Evolutionary conservation across 2,113 vertebrate species (phyloP).

Genomic region (Oncorhynchus masou): DNA sequence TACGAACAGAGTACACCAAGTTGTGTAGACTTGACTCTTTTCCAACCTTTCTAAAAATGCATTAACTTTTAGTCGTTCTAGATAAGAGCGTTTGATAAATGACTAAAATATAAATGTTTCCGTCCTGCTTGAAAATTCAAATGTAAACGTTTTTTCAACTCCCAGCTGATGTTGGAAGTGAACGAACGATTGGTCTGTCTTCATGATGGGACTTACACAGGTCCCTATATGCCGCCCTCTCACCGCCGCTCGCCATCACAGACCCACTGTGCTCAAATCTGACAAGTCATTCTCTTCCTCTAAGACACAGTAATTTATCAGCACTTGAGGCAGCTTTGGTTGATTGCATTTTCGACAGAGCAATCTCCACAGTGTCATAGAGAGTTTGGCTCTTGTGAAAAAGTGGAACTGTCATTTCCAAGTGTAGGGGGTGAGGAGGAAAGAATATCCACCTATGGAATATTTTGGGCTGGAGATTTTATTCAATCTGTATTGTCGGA

Average conservation of each 20-base stretch:
- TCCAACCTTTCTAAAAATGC: no score
- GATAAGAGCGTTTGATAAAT: no score
- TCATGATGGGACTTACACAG: not conserved
- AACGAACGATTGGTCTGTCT: not conserved
- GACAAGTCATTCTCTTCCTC: slow-evolving; percentile 65
- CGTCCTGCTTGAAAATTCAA: no score
- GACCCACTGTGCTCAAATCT: slow-evolving; percentile 41
- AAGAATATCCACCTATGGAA: slow-evolving; percentile 26
- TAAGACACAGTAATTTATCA: slow-evolving; percentile 65
- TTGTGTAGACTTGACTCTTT: no score
- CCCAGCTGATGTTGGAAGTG: no score
- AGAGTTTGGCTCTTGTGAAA: slow-evolving; percentile 56
- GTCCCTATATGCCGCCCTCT: not conserved
- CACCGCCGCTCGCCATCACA: not conserved
- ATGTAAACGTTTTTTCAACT: no score
- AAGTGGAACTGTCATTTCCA: slow-evolving; percentile 43
- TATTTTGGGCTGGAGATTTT: not conserved
- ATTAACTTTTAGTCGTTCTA: no score
- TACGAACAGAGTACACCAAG: no score
- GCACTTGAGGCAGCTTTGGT: slow-evolving; percentile 62
- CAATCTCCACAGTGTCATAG: slow-evolving; percentile 65
- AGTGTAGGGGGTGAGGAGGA: slow-evolving; percentile 42
- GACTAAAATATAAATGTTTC: no score
- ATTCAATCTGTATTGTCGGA: not conserved
- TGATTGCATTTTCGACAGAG: slow-evolving; percentile 68